Evolutionary conservation across 2,113 vertebrate genomes (phyloP).

Genomic region (Tursiops truncatus): DNA sequence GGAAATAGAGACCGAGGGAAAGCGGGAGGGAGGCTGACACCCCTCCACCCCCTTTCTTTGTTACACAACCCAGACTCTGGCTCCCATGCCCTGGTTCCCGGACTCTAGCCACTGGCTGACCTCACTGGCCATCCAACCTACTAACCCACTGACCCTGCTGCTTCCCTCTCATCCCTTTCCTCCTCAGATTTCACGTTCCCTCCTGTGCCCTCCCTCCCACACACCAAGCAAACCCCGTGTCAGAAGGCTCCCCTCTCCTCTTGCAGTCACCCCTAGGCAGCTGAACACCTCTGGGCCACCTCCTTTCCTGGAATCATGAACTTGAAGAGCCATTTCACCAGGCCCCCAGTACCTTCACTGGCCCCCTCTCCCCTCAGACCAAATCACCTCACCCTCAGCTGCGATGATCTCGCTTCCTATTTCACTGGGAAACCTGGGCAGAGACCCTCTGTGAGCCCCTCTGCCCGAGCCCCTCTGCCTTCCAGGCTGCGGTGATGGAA

Average conservation of each 20-base stretch:
- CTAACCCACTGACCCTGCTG: not conserved
- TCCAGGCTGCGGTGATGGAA: not conserved
- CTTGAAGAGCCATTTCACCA: not conserved
- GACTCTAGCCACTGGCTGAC: not conserved
- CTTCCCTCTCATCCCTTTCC: not conserved
- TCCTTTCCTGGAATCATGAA: fast-evolving
- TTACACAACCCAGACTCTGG: too few relatives aligned
- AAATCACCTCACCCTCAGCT: not conserved
- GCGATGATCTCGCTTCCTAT: not conserved
- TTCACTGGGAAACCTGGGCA: not conserved
- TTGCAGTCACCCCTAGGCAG: too few relatives aligned
- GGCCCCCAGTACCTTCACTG: not conserved
- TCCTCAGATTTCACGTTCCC: too few relatives aligned
- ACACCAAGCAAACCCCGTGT: not conserved
- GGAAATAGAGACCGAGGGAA: not conserved
- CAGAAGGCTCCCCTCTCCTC: not conserved
- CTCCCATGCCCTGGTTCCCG: not conserved
- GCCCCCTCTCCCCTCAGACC: not conserved
- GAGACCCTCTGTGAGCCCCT: not conserved
- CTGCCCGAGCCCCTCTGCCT: not conserved
- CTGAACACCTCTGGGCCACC: not conserved
- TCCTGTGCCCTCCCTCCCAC: not conserved
- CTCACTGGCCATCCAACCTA: not conserved
- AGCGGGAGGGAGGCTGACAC: too few relatives aligned
- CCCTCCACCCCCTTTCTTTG: not conserved